Base-by-base conservation (phyloP, 1,140 invertebrate species). In the Bombus confusus region DNA sequence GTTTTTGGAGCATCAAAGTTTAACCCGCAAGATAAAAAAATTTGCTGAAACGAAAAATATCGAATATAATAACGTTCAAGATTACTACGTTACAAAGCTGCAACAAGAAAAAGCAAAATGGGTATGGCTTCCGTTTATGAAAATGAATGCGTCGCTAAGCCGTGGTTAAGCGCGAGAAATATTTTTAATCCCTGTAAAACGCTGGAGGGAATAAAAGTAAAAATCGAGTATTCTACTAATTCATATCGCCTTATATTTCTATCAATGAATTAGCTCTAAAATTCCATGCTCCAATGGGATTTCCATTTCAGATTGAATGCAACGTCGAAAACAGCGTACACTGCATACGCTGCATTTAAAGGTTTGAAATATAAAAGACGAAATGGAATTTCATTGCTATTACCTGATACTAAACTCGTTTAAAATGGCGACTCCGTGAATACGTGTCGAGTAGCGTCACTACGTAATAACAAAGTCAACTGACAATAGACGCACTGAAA, bases 131-230 rank as follows among this genome's bases (percentile, higher is more conserved):
- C 25, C 31, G 25, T 15, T 41, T 37, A 41, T 66, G 28, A 66
- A 75, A 75, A 66, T 82, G 43, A 82, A 75, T 75, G 59, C 59
- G 37, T 37, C 57, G 57, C 72, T 83, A 68, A 83, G 43, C 59
- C 80, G 4, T 15, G 43, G 31, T 83, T 83, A 66, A 66, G 47
- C 39, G 62, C 62, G 43, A 62, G 59, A 73, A 82, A 72, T 43
- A 76, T 47, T 62, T 52, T 41, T 77, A 77, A 52, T 83, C 73
- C 34, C 1, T 3, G 73, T 22, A 74, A 41, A 41, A 18, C 10
- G 12, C 13, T 34, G 31, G 41, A 41, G 18, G 18, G 59, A 68
- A 77, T 83, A 68, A 83, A 68, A 68, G 57, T 83, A 77, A 52
- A 28, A 52, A 28, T 31, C 62, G 34, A 9, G 34, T 43, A 47